Evolutionary conservation across 2,888 invertebrate species (phyloP).

Genomic region (Meiosimyza decipiens): DNA sequence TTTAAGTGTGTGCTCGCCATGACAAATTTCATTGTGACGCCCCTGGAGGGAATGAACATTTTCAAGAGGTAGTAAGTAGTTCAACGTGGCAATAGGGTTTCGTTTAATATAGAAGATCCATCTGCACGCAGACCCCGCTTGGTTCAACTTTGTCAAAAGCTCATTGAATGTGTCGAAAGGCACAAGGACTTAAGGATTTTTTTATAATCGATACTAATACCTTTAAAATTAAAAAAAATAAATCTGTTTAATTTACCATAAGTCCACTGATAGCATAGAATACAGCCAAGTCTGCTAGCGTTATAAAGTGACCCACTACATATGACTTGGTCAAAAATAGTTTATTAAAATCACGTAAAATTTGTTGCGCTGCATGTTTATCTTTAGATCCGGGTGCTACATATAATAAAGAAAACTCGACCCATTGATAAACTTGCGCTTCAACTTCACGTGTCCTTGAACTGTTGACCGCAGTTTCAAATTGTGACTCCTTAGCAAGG

Average conservation of each 20-base stretch:
- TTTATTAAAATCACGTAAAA: constrained; percentile 69
- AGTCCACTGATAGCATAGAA: constrained; percentile 76
- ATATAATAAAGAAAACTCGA: constrained; percentile 72
- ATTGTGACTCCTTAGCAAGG: constrained; percentile 67
- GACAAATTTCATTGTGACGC: too few relatives aligned
- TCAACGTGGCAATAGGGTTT: too few relatives aligned
- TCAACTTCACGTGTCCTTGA: constrained; percentile 64
- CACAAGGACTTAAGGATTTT: too few relatives aligned
- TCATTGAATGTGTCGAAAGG: too few relatives aligned
- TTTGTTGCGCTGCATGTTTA: constrained; percentile 56
- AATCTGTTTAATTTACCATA: constrained; percentile 70
- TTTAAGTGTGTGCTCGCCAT: too few relatives aligned
- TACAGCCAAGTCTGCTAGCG: constrained; percentile 77
- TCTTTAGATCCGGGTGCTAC: constrained; percentile 62
- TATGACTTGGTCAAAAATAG: constrained; percentile 70
- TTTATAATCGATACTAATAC: too few relatives aligned
- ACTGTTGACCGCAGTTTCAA: constrained; percentile 59
- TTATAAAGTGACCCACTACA: constrained; percentile 70
- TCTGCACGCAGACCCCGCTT: too few relatives aligned
- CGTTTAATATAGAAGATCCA: too few relatives aligned
- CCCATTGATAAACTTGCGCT: constrained; percentile 73
- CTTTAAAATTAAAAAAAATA: constrained; percentile 35
- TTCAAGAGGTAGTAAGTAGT: too few relatives aligned
- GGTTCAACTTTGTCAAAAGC: too few relatives aligned
- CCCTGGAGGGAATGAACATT: too few relatives aligned